These are phyloP conservation scores for Sarcophaga carnaria DNA, from an alignment of 2,888 invertebrate genomes.

Conservation along the genomic window DNA sequence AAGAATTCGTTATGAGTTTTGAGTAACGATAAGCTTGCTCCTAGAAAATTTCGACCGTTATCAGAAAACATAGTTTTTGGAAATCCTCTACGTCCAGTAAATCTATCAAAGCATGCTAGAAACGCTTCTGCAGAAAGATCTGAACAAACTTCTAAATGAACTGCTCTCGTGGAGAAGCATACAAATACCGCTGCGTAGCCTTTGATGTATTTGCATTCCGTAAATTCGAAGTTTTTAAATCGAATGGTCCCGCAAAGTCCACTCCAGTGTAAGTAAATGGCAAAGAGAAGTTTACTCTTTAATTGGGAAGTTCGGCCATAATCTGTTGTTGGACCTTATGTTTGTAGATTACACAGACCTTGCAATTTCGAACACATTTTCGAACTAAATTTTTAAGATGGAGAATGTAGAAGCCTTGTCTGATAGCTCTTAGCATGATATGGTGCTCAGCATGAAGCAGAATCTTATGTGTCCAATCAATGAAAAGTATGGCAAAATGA, in stretches of 20 bases:
- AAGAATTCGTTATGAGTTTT: slow-evolving; percentile 36
- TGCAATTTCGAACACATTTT: slow-evolving; percentile 47
- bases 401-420: slow-evolving; percentile 35
- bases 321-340: slow-evolving; percentile 48
- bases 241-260: slow-evolving; percentile 8
- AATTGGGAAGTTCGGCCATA: slow-evolving; percentile 29
- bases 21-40: slow-evolving; percentile 12
- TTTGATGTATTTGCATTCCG: slow-evolving; percentile 7
- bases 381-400: slow-evolving; percentile 39
- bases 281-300: neutral
- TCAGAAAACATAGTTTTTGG: slow-evolving; percentile 55
- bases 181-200: slow-evolving; percentile 53
- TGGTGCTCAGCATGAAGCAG: slow-evolving; percentile 53
- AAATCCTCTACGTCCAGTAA: slow-evolving; percentile 50
- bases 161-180: slow-evolving; percentile 51
- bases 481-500: slow-evolving; percentile 21
- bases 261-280: neutral
- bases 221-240: neutral
- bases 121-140: slow-evolving; percentile 53
- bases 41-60: slow-evolving; percentile 60
- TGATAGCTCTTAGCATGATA: slow-evolving; percentile 34
- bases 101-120: slow-evolving; percentile 47
- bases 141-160: slow-evolving; percentile 54
- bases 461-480: slow-evolving; percentile 32
- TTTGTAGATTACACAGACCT: slow-evolving; percentile 59